Conservation (phyloP, 2,113 vertebrate species). For the Orycteropus afer region DNA sequence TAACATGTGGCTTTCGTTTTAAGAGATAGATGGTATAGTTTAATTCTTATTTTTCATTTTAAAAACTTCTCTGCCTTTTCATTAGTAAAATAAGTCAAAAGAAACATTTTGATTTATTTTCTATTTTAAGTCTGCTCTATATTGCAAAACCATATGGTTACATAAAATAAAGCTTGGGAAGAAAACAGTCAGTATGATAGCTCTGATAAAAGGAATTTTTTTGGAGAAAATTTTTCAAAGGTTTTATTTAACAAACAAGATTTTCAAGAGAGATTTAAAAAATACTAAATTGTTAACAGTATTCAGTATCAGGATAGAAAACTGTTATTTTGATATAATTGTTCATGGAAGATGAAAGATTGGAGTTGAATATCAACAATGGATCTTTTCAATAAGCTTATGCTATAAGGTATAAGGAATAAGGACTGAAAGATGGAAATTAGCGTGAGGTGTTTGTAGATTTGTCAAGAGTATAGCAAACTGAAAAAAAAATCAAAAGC, state of each 20-base stretch:
- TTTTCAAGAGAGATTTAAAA: neutral
- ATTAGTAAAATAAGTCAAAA: no score
- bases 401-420: neutral
- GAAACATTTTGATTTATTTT: neutral
- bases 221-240: neutral
- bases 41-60: neutral
- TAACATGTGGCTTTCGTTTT: neutral
- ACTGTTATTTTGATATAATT: neutral
- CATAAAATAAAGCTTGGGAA: neutral
- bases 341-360: neutral
- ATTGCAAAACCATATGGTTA: neutral
- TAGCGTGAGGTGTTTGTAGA: neutral
- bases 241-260: neutral
- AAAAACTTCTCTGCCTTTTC: neutral
- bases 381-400: neutral
- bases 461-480: neutral
- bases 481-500: neutral
- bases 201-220: neutral
- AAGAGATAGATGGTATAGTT: neutral
- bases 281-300: neutral
- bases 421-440: neutral
- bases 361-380: neutral
- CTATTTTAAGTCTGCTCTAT: neutral
- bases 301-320: neutral
- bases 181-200: neutral